Percentiles rank a stretch among this genome's conserved stretches.
These are phyloP conservation scores for Brachionus rubens DNA, from an alignment of 1,140 invertebrate species.

Conservation along the genomic window DNA sequence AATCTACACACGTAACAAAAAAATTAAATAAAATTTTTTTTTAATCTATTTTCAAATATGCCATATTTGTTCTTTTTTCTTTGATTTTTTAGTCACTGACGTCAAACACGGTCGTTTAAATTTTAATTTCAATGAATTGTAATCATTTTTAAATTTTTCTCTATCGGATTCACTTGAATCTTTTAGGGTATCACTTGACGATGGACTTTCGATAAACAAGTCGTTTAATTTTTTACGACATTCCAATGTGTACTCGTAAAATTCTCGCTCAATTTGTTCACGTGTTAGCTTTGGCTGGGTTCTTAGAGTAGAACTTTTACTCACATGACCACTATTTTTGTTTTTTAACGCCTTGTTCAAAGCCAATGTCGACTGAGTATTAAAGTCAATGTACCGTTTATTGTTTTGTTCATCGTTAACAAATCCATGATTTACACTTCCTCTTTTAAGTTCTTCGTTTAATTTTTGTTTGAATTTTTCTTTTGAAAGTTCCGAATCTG, in stretches of 20 bases:
- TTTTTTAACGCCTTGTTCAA: background rate
- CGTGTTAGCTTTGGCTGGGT: slow-evolving; percentile 12
- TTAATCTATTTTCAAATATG: background rate
- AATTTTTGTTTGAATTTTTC: slow-evolving; percentile 25
- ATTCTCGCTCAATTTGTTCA: slow-evolving; percentile 38
- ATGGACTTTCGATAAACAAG: background rate
- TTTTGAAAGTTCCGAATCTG: background rate
- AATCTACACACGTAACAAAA: background rate
- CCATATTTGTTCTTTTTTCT: background rate
- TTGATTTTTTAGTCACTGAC: background rate
- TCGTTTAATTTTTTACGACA: slow-evolving; percentile 36
- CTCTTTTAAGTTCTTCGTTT: background rate
- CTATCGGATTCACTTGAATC: slow-evolving; percentile 5
- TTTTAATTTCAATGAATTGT: slow-evolving; percentile 9
- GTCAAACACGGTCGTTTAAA: slow-evolving; percentile 8
- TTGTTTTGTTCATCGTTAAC: background rate
- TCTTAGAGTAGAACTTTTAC: background rate
- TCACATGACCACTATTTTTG: background rate
- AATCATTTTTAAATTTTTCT: slow-evolving; percentile 20
- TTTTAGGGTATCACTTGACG: background rate
- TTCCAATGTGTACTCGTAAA: slow-evolving; percentile 38
- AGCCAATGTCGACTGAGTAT: background rate
- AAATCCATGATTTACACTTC: background rate
- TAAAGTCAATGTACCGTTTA: background rate
- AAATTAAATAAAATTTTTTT: background rate